Evolutionary conservation across 2,113 vertebrate species (phyloP).

Genomic region (Eleginops maclovinus): DNA sequence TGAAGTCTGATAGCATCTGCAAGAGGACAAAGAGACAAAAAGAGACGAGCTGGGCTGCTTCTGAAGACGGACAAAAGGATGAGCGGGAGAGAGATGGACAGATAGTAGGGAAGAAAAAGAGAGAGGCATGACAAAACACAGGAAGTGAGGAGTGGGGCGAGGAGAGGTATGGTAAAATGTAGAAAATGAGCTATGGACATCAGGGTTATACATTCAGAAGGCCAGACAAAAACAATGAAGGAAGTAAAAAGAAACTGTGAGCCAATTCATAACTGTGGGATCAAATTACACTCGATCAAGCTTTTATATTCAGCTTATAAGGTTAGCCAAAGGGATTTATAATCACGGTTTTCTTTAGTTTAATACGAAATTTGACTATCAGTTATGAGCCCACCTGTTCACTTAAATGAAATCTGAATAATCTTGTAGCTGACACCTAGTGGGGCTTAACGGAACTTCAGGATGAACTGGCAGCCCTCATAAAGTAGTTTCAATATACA

Average conservation of each 20-base stretch:
- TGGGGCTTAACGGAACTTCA: slow-evolving; percentile 9
- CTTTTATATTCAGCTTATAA: not conserved
- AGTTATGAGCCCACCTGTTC: not conserved
- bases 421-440: slow-evolving; percentile 6
- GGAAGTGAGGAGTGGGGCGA: not conserved
- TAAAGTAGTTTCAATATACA: not conserved
- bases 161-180: not conserved
- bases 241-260: not conserved
- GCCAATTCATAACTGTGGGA: not conserved
- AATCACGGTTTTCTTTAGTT: not conserved
- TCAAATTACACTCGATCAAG: not conserved
- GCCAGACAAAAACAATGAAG: not conserved
- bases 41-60: slow-evolving; percentile 4
- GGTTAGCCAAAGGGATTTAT: not conserved
- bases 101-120: not conserved
- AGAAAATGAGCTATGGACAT: not conserved
- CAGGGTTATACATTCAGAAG: not conserved
- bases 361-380: not conserved
- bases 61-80: slow-evolving; percentile 33
- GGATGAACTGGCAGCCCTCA: not conserved
- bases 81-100: slow-evolving; percentile 13
- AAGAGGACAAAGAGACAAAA: slow-evolving; percentile 48
- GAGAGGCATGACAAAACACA: not conserved
- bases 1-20: slow-evolving; percentile 56
- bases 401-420: not conserved